Evolutionary conservation across 2,113 vertebrate species (phyloP), one percentile per base, ranked within the genome.

Genomic region (Myanophis thanlyinensis): DNA sequence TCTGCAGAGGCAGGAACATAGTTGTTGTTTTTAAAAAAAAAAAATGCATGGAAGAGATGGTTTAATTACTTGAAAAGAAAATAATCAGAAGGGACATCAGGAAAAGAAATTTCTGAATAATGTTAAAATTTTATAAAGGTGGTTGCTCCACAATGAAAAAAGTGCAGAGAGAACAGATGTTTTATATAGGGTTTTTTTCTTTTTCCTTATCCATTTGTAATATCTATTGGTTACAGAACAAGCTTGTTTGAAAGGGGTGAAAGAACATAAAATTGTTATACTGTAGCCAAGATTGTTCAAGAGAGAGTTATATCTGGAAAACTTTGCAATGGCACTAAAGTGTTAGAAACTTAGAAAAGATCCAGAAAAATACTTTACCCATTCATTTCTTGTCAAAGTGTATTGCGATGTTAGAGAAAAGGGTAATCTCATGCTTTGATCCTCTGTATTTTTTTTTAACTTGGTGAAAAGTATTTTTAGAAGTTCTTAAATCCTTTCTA

Each of bases 31-130:
- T 52, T 91, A 11, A 0, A 0, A 20, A 67, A 54, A 62, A 62
- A 67, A 80, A 44, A 44, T 80, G 22, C 6, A 18, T 22, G 35
- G 52, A 35, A 20, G 25, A 40, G 46, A 95, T 96, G 67, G 96
- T 95, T 97, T 97, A 97, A 98, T 98, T 97, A 98, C 96, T 96
- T 97, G 95, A 95, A 96, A 97, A 97, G 97, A 96, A 97, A 95
- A 95, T 97, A 97, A 97, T 97, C 95, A 94, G 97, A 98, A 97
- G 96, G 95, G 95, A 95, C 94, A 95, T 96, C 91, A 95, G 95
- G 94, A 96, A 96, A 93, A 96, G 93, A 92, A 95, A 94, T 91
- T 52, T 95, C 94, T 52, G 93, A 94, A 95, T 95, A 94, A 85
- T 94, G 93, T 95, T 40, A 86, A 49, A 95, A 96, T 97, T 96